Conservation (phyloP, 2,888 invertebrate genomes). For the Saturnia pavonia region DNA sequence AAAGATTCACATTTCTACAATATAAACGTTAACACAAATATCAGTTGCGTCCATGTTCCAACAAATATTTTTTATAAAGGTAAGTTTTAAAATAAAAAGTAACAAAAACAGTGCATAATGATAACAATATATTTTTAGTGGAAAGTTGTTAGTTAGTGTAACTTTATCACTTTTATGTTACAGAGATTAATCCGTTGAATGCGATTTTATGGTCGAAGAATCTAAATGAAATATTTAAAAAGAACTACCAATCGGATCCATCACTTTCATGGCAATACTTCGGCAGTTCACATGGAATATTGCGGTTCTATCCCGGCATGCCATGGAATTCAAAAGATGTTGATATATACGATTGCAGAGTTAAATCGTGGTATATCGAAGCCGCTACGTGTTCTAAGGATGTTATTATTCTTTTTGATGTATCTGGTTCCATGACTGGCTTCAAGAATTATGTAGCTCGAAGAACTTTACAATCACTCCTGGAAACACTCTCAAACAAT, state of each 20-base stretch:
- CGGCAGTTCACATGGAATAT: conserved; percentile 95
- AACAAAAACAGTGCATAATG: not conserved
- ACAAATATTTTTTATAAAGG: conserved; percentile 95
- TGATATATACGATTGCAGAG: conserved; percentile 96
- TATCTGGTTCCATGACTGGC: conserved; percentile 98
- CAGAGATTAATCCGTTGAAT: conserved; percentile 63
- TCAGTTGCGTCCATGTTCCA: conserved; percentile 95
- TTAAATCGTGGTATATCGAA: conserved; percentile 97
- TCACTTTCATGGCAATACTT: conserved; percentile 98
- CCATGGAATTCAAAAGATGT: conserved; percentile 81
- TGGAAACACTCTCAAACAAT: conserved; percentile 98
- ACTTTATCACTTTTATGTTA: conserved; percentile 34
- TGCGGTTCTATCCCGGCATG: conserved; percentile 94
- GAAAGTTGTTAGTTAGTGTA: too few relatives aligned
- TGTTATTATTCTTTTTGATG: conserved; percentile 96
- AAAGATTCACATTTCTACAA: conserved; percentile 92
- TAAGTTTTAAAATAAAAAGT: conserved; percentile 41
- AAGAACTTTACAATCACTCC: conserved; percentile 92
- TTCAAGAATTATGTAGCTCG: conserved; percentile 88
- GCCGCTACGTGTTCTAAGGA: conserved; percentile 99
- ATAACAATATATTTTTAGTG: not conserved
- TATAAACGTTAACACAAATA: conserved; percentile 88
- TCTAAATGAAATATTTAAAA: conserved; percentile 90
- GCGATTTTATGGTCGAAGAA: conserved; percentile 93
- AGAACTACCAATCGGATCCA: conserved; percentile 94